These are phyloP conservation scores for Theodoxus fluviatilis DNA, from an alignment of 2,888 invertebrate genomes.

Conservation along the genomic window DNA sequence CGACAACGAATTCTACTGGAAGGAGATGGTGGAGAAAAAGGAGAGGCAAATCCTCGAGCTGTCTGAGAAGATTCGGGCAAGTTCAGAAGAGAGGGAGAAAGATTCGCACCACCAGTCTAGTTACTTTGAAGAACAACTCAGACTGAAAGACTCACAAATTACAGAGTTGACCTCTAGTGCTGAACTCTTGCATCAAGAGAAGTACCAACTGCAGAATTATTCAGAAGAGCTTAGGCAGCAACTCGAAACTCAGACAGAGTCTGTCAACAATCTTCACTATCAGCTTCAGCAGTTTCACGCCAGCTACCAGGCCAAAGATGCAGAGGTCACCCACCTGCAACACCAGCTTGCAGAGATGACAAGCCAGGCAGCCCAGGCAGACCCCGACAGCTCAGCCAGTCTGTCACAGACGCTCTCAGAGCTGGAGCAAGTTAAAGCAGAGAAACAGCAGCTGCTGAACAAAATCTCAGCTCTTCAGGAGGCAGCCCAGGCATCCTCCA, in stretches of 20 bases:
- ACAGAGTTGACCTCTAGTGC: no score
- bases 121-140: no score
- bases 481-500: no score
- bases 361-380: neutral
- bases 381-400: neutral
- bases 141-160: no score
- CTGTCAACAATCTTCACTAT: constrained; percentile 16
- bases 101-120: no score
- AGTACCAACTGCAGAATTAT: constrained; percentile 9
- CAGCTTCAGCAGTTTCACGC: constrained; percentile 13
- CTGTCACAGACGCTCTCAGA: neutral
- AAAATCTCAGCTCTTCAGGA: no score
- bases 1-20: constrained; percentile 34
- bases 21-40: constrained; percentile 32
- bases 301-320: neutral
- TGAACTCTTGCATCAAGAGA: no score
- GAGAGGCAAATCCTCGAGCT: constrained; percentile 28
- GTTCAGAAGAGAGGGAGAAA: no score
- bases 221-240: constrained; percentile 13
- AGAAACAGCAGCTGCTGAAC: neutral
- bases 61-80: constrained; percentile 26
- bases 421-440: neutral
- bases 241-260: constrained; percentile 18
- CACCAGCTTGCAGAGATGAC: constrained; percentile 21
- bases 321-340: neutral